Base-by-base conservation (phyloP, 2,797 vertebrate species). In the Pelodytes ibericus region DNA sequence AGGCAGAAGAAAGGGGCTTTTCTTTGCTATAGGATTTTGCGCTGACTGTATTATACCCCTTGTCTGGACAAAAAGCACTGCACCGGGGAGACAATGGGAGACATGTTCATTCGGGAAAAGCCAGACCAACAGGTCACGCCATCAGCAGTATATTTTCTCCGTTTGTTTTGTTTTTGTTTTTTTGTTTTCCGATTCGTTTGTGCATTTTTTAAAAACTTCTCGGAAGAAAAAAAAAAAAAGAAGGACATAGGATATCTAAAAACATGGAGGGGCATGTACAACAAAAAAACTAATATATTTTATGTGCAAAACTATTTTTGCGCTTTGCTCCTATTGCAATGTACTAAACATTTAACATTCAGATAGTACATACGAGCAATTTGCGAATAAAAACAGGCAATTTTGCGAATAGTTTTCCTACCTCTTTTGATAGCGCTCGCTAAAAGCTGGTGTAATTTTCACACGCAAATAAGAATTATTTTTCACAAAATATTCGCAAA, bases 1-100 rank as follows among this genome's bases (percentile, higher is more conserved):
- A 30, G 41, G 5, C 26, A 60, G 69, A 78, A 78, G 61, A 78
- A 78, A 72, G 67, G 56, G 59, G 15, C 47, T 65, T 72, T 78
- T 78, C 27, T 71, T 66, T 61, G 44, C 56, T 39, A 20, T 22
- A 20, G 68, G 59, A 30, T 53, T 30, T 22, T 10, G 26, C 74
- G 22, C 57, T 36, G 22, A 29, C 67, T 2, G 60, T 60, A 71
- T 64, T 71, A 64, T 77, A 3, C 60, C 25, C n/a, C 74, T 27
- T 27, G 68, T 66, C 62, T 72, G 68, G 62, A 36, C 62, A 36
- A 31, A 41, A 26, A 33, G 22, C 39, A 3, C 25, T 69, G 66
- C 49, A 16, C 47, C 49, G 36, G 30, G 10, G 4, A 63, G 27
- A 77, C 68, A 77, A 78, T 72, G 62, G 15, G 10, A 53, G 63